These are phyloP conservation scores for Calosoma granatense DNA, from an alignment of 1,140 invertebrate species.

Conservation along the genomic window DNA sequence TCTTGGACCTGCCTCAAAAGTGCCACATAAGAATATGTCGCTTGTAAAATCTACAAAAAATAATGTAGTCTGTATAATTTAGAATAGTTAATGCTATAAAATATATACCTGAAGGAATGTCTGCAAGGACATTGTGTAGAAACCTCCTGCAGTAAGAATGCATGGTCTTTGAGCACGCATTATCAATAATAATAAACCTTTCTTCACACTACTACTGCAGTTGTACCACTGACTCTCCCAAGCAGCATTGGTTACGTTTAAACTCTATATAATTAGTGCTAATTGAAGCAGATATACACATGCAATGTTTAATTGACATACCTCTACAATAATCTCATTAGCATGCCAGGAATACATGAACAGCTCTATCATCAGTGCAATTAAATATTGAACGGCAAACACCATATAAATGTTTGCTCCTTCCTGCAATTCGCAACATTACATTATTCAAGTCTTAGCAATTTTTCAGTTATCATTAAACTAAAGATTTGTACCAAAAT, in stretches of 20 bases:
- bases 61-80: no score
- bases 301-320: no score
- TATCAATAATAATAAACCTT: conserved; percentile 24
- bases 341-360: conserved; percentile 32
- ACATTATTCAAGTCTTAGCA: no score
- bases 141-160: conserved; percentile 30
- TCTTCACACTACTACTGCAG: conserved; percentile 19
- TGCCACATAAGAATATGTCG: no score
- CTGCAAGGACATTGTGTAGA: conserved; percentile 31
- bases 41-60: no score
- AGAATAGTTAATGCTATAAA: no score
- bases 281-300: no score
- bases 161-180: conserved; percentile 29
- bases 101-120: conserved; percentile 31
- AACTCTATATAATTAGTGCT: not conserved
- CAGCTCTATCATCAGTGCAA: conserved; percentile 26
- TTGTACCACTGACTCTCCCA: conserved; percentile 28
- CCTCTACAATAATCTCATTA: conserved; percentile 27
- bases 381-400: conserved; percentile 28
- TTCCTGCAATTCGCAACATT: no score
- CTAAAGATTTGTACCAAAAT: conserved; percentile 15
- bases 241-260: conserved; percentile 2
- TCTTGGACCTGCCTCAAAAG: no score
- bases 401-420: conserved; percentile 25
- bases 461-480: no score